Evolutionary conservation across 2,797 vertebrate genomes (phyloP).

Genomic region (Rallus crepitans): DNA sequence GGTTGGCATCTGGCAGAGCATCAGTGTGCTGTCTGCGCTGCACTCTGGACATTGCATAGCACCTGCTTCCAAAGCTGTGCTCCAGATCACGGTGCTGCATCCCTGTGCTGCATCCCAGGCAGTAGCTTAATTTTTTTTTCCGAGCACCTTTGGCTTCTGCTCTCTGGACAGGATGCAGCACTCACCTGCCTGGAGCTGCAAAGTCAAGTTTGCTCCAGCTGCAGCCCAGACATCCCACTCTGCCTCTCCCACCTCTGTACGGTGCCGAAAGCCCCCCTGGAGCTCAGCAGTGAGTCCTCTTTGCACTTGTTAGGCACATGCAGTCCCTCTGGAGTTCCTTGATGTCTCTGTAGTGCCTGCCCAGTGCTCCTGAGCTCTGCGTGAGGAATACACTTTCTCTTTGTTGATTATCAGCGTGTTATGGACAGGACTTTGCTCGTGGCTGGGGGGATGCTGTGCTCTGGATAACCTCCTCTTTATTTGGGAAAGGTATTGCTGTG

Average conservation of each 20-base stretch:
- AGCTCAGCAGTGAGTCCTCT: not conserved
- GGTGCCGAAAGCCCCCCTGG: fast-evolving
- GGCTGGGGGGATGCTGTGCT: not conserved
- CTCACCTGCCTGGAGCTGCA: not conserved
- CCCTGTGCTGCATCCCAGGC: not conserved
- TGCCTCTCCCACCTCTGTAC: not conserved
- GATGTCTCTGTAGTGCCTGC: not conserved
- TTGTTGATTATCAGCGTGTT: not conserved
- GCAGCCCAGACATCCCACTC: not conserved
- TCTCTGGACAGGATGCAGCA: not conserved
- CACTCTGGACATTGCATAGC: not conserved
- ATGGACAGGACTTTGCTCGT: not conserved
- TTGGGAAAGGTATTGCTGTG: not conserved
- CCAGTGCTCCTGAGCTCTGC: not conserved
- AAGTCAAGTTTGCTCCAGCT: not conserved
- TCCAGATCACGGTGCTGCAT: not conserved
- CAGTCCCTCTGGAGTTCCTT: not conserved
- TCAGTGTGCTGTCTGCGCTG: not conserved
- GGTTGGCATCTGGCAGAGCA: not conserved
- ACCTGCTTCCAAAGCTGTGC: not conserved
- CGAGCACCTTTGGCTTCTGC: not conserved
- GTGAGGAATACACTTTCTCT: not conserved
- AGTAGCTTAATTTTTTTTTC: not conserved
- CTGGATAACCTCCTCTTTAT: not conserved
- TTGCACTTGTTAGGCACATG: not conserved